Percentiles rank a stretch among this genome's conserved stretches.
Evolutionary conservation across 2,888 invertebrate genomes (phyloP).

Genomic region (Brachyptera putata): DNA sequence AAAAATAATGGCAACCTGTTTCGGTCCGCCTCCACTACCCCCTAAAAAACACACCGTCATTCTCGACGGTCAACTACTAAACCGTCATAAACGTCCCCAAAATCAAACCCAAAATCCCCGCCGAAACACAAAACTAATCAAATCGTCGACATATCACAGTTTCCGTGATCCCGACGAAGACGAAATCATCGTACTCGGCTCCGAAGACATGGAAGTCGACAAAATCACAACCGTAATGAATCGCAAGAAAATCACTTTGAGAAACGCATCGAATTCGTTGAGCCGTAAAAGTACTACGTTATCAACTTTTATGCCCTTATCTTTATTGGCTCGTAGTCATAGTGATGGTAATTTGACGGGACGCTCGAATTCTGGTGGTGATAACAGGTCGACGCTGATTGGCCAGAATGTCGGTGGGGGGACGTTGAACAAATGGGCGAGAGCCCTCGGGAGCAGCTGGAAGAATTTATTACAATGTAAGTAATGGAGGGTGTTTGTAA

Average conservation of each 20-base stretch:
- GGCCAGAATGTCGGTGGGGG: too few species aligned
- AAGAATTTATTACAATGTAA: constrained; percentile 74
- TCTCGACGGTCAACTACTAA: constrained; percentile 3
- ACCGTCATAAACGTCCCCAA: not conserved
- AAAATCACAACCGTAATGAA: constrained; percentile 45
- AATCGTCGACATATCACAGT: constrained; percentile 54
- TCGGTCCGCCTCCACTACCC: constrained; percentile 55
- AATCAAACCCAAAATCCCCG: not conserved
- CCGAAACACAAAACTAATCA: constrained; percentile 36
- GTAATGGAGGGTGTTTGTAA: constrained; percentile 46
- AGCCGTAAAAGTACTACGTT: constrained; percentile 36
- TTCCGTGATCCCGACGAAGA: constrained; percentile 53
- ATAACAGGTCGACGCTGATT: too few species aligned
- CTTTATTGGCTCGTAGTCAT: constrained; percentile 57
- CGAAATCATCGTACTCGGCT: constrained; percentile 39
- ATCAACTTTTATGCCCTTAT: constrained; percentile 37
- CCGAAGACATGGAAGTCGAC: constrained; percentile 40
- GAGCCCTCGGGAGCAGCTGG: constrained; percentile 73
- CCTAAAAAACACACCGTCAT: constrained; percentile 47
- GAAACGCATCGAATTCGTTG: constrained; percentile 38
- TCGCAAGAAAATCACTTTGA: constrained; percentile 35
- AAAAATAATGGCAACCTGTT: constrained; percentile 55
- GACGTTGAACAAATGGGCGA: constrained; percentile 60
- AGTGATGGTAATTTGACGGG: constrained; percentile 63
- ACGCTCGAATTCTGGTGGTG: constrained; percentile 21